Evolutionary conservation across 37 sponge, comb jelly and placozoan species (phyloP).

Genomic region (Tethya wilhelma): DNA sequence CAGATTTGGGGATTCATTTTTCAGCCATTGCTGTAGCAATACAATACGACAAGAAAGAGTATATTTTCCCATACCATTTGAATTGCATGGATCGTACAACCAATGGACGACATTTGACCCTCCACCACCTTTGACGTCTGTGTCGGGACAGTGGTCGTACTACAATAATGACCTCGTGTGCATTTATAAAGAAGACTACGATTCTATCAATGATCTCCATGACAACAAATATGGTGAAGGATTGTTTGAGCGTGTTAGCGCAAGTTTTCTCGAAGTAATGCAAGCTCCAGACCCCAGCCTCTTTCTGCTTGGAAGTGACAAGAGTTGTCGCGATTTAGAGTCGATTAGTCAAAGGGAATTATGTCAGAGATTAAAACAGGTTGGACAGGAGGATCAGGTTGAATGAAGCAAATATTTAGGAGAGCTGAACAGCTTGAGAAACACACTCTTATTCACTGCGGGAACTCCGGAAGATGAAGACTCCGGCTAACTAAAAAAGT

Average conservation of each 20-base stretch:
- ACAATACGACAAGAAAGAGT: slow-evolving; percentile 31
- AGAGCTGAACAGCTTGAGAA: no score
- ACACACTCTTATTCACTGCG: no score
- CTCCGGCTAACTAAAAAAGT: no score
- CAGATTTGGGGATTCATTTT: slow-evolving; percentile 22
- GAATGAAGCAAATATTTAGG: no score
- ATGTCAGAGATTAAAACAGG: no score
- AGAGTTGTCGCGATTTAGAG: slow-evolving; percentile 20
- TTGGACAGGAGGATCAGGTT: no score
- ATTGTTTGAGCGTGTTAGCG: slow-evolving; percentile 27
- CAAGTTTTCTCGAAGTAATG: slow-evolving; percentile 40
- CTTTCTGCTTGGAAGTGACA: slow-evolving; percentile 25
- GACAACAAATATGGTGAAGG: not conserved
- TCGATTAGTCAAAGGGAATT: not conserved
- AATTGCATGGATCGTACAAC: slow-evolving; percentile 4
- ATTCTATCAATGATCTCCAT: slow-evolving; percentile 3
- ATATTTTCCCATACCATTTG: slow-evolving; percentile 66
- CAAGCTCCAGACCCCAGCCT: slow-evolving; percentile 65
- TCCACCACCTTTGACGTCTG: not conserved
- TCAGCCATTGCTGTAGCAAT: slow-evolving; percentile 61
- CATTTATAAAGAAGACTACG: slow-evolving; percentile 59
- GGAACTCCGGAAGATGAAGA: no score
- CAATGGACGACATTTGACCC: not conserved
- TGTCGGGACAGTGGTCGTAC: slow-evolving; percentile 58
- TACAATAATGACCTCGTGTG: slow-evolving; percentile 42